phyloP scores from a whole-genome alignment of 2,113 vertebrate species.

The Crotalus horridus region DNA sequence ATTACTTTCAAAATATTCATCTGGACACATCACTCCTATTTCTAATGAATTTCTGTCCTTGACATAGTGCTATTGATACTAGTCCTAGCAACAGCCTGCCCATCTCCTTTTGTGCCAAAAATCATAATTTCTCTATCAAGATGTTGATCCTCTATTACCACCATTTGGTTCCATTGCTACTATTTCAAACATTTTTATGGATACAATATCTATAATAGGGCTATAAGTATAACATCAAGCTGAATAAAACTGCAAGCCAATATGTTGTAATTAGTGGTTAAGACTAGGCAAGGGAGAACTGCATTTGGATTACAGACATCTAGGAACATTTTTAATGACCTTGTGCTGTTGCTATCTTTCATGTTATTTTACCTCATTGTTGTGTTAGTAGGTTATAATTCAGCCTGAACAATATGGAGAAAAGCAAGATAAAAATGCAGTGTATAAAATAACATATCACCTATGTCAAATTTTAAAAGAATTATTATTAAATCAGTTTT shows the following conservation, averaged over 20 bases:
- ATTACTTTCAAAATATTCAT: constrained; percentile 39
- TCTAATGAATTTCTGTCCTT: neutral
- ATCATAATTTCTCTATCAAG: neutral
- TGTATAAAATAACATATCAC: neutral
- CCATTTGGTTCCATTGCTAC: neutral
- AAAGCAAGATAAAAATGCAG: neutral
- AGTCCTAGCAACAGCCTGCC: neutral
- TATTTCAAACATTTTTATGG: neutral
- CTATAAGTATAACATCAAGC: neutral
- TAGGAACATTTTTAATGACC: neutral
- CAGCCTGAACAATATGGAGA: neutral
- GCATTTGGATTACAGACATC: neutral
- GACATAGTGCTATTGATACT: neutral
- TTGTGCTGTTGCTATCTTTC: neutral
- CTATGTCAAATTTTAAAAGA: neutral
- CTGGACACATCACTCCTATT: constrained; percentile 15
- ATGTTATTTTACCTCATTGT: neutral
- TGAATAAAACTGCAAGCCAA: neutral
- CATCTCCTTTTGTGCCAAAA: neutral
- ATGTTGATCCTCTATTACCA: neutral
- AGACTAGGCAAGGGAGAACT: neutral
- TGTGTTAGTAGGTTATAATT: neutral
- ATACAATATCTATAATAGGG: neutral
- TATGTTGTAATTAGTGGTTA: neutral
- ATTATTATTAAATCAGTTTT: neutral